Percentiles rank a stretch among this genome's conserved stretches.
Evolutionary conservation across 1,140 invertebrate genomes (phyloP).

Genomic region (Macrobrachium nipponense): DNA sequence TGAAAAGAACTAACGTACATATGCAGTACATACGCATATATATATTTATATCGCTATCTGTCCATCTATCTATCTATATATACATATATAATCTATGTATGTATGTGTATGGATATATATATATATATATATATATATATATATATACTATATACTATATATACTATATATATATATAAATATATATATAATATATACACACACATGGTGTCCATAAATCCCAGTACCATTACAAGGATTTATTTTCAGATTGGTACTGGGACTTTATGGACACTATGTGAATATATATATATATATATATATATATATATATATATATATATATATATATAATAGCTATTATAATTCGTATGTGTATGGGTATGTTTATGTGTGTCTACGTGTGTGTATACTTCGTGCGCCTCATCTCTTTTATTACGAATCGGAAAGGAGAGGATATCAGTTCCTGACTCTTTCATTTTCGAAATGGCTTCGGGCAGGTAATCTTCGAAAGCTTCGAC

Average conservation of each 20-base stretch:
- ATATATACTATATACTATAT: conserved; percentile 17
- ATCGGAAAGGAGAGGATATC: too few relatives aligned
- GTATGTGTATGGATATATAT: background rate
- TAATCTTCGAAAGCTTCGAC: too few relatives aligned
- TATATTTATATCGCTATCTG: background rate
- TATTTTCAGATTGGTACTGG: too few relatives aligned
- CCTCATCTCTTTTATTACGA: background rate
- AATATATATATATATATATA: conserved; percentile 1
- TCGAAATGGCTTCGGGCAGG: too few relatives aligned
- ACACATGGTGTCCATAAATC: too few relatives aligned
- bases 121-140: conserved; percentile 5
- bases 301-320: conserved; percentile 14
- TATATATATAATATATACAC: conserved; percentile 6
- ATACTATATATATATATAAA: conserved; percentile 15
- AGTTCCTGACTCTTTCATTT: too few relatives aligned
- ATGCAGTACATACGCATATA: background rate
- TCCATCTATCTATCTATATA: background rate
- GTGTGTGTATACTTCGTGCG: too few relatives aligned
- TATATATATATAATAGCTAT: background rate
- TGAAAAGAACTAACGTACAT: too few relatives aligned
- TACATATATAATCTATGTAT: too few relatives aligned
- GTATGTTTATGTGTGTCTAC: too few relatives aligned
- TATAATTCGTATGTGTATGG: too few relatives aligned
- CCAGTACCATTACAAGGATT: background rate
- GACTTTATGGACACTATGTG: too few relatives aligned